These are phyloP conservation scores for Meliscaeva auricollis DNA, from an alignment of 2,888 invertebrate species.

Conservation along the genomic window DNA sequence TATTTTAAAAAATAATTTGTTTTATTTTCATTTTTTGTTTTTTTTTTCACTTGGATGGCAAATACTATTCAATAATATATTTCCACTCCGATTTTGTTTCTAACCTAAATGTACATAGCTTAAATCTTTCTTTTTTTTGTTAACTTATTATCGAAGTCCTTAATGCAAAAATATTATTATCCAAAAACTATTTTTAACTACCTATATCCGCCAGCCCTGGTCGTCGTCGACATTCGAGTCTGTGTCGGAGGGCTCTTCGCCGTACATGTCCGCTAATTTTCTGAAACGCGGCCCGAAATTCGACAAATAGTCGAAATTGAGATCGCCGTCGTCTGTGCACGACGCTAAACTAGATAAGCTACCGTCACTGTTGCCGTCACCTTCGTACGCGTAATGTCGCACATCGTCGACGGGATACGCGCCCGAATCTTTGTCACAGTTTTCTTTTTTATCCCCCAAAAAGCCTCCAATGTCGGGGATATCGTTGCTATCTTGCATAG, in stretches of 20 bases:
- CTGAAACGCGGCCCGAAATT: conserved; percentile 98
- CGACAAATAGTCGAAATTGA: conserved; percentile 96
- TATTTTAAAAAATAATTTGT: conserved; percentile 48
- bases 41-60: conserved; percentile 63
- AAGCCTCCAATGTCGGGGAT: conserved; percentile 95
- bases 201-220: conserved; percentile 92
- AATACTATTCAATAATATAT: conserved; percentile 63
- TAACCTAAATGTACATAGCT: conserved; percentile 61
- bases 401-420: conserved; percentile 98
- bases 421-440: conserved; percentile 95
- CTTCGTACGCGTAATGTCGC: conserved; percentile 98
- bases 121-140: conserved; percentile 12
- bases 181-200: conserved; percentile 60
- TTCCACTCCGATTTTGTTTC: conserved; percentile 46
- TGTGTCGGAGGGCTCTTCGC: conserved; percentile 93
- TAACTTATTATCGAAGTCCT: conserved; percentile 42
- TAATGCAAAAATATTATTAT: conserved; percentile 41
- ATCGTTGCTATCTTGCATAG: conserved; percentile 85
- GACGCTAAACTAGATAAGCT: conserved; percentile 96
- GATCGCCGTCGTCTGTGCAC: conserved; percentile 96
- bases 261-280: conserved; percentile 96
- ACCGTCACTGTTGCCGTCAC: conserved; percentile 96
- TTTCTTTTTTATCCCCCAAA: conserved; percentile 94
- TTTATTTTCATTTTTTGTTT: conserved; percentile 47
- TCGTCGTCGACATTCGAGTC: conserved; percentile 91